Conservation (phyloP, 2,113 vertebrate species). For the Stercorarius parasiticus region DNA sequence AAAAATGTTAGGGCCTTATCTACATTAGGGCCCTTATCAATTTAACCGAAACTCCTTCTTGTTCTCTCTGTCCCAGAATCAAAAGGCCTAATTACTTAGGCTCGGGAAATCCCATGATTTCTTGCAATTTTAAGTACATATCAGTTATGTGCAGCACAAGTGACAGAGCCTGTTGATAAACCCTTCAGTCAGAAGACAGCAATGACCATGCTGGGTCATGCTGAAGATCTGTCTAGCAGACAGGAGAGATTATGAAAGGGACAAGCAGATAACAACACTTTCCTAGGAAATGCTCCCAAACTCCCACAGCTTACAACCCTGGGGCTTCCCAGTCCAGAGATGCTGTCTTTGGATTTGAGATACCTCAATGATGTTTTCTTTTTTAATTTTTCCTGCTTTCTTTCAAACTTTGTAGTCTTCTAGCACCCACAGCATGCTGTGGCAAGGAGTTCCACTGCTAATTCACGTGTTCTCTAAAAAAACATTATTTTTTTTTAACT, state of each 20-base stretch:
- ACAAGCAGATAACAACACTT: background rate
- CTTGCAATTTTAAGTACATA: background rate
- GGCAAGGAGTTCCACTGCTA: background rate
- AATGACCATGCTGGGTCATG: accelerated
- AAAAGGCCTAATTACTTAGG: background rate
- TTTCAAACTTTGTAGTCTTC: background rate
- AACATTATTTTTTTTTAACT: background rate
- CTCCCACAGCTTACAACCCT: background rate
- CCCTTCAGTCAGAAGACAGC: background rate
- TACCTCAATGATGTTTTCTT: background rate
- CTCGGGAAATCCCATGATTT: accelerated
- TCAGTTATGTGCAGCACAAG: background rate
- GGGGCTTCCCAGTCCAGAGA: background rate
- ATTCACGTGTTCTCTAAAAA: background rate
- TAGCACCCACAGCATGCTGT: background rate
- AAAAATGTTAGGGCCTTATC: background rate
- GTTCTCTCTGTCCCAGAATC: background rate
- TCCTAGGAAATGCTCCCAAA: background rate
- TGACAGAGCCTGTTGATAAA: background rate
- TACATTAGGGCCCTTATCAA: background rate
- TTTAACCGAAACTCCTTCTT: background rate
- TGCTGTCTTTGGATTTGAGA: background rate
- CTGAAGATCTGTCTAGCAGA: background rate
- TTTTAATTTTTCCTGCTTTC: background rate
- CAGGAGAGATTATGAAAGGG: background rate